Evolutionary conservation across 37 sponge, comb jelly and placozoan species (phyloP), one percentile per base, ranked within the genome.

Genomic region (Cladorhizidae sp.): DNA sequence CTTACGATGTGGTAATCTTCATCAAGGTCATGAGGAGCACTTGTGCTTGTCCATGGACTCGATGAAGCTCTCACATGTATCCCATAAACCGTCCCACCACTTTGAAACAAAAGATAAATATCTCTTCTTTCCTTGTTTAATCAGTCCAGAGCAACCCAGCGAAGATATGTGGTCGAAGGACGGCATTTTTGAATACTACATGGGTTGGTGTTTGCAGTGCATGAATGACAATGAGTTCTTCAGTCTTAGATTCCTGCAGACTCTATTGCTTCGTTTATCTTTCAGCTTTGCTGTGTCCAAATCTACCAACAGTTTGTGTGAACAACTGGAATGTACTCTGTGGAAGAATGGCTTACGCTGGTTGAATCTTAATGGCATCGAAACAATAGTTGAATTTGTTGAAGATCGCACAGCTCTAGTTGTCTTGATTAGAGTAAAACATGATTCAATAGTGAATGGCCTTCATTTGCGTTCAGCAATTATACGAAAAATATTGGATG

Each of bases 341-440:
- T 86, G 86, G 86, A 86, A 78, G 65, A 78, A 71, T 57, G 86
- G 86, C 21, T 54, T 86, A 17, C 73, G 63, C 1, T 86, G 79
- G 86, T 61, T 86, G 17, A 42, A 62, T 45, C 57, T 72, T 26
- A 42, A 78, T 61, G 86, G 86, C n/a, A 79, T 77, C 29, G 86
- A 86, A 63, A 79, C 62, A 3, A 29, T 76, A 3, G 74, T 86
- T 25, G 86, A 86, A 36, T 33, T 86, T 35, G 50, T 76, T 7
- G 86, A 86, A 42, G 79, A 86, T 56, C 29, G 72, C 57, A 69
- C 26, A 51, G 72, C 80, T 21, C 22, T 86, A 0, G 37, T 86
- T 0, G 37, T 86, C 20, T 61, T 78, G 12, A 78, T 86, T 73
- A 38, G 86, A 62, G 62, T 57, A 20, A 71, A 78, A 50, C 36